These are phyloP conservation scores for Uloborus plumipes DNA, from an alignment of 2,888 invertebrate species.

Conservation along the genomic window DNA sequence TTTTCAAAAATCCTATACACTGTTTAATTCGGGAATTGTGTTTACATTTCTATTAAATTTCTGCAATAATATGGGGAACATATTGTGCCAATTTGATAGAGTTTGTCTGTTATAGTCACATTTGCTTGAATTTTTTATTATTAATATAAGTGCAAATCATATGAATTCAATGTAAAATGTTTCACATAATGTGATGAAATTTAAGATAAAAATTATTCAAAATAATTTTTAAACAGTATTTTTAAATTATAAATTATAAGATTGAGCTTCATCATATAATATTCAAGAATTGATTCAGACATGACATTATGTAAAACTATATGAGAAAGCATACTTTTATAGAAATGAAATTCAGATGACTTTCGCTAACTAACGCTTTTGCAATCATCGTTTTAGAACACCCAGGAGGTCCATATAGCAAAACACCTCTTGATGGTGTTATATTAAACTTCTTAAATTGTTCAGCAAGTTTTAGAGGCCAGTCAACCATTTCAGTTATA, in stretches of 20 bases:
- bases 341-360: conserved; percentile 92
- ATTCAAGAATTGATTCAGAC: too few species aligned
- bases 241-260: not conserved
- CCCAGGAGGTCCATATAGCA: conserved; percentile 97
- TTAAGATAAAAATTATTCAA: too few species aligned
- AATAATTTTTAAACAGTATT: not conserved
- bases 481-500: conserved; percentile 90
- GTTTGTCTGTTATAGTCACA: too few species aligned
- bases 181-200: too few species aligned
- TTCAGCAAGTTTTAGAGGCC: conserved; percentile 90
- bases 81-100: too few species aligned
- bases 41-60: too few species aligned
- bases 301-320: not conserved
- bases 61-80: too few species aligned
- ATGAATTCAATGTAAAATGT: too few species aligned
- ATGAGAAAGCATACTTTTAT: conserved; percentile 78
- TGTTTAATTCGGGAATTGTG: too few species aligned
- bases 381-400: conserved; percentile 99
- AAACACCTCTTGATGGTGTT: conserved; percentile 87
- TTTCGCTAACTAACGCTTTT: conserved; percentile 95
- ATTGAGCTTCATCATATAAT: not conserved
- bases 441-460: conserved; percentile 86
- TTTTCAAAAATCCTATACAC: too few species aligned
- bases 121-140: too few species aligned
- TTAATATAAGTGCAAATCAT: too few species aligned